phyloP scores from a whole-genome alignment of 2,113 vertebrate genomes.

The Hippocampus guttulatus region DNA sequence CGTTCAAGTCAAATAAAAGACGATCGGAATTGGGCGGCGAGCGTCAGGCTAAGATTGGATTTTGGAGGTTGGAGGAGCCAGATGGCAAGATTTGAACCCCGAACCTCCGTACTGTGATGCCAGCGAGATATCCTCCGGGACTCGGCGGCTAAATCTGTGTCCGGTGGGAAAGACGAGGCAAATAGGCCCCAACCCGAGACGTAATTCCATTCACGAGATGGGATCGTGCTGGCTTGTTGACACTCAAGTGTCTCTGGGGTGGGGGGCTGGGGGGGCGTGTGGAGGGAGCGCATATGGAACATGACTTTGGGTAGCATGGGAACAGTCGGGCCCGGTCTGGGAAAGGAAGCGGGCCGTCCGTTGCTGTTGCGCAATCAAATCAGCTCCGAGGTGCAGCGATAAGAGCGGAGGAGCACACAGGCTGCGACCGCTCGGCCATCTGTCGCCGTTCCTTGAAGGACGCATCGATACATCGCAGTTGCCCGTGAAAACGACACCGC shows the following conservation, averaged over 20 bases:
- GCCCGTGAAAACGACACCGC: neutral
- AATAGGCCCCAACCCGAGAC: neutral
- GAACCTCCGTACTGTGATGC: neutral
- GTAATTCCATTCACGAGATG: neutral
- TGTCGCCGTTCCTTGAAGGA: conserved; percentile 1
- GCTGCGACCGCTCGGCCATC: conserved; percentile 17
- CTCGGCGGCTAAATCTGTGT: neutral
- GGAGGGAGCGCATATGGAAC: neutral
- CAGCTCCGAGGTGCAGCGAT: conserved; percentile 42
- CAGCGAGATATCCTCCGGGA: neutral
- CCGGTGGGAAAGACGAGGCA: neutral
- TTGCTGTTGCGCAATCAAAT: conserved; percentile 59
- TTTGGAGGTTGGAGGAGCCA: neutral
- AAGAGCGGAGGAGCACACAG: conserved; percentile 37
- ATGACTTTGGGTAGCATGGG: conserved; percentile 40
- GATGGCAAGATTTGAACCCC: neutral
- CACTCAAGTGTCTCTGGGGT: conserved; percentile 22
- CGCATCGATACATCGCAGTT: conserved; percentile 4
- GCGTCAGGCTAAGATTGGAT: neutral
- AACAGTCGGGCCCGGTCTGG: conserved; percentile 55
- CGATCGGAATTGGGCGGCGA: conserved; percentile 11
- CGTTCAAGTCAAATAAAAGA: conserved; percentile 51
- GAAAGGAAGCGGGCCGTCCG: conserved; percentile 69
- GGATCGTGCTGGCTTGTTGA: conserved; percentile 14
- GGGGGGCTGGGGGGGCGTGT: neutral